Conservation (phyloP, 2,797 vertebrate genomes). For the Squalus acanthias region DNA sequence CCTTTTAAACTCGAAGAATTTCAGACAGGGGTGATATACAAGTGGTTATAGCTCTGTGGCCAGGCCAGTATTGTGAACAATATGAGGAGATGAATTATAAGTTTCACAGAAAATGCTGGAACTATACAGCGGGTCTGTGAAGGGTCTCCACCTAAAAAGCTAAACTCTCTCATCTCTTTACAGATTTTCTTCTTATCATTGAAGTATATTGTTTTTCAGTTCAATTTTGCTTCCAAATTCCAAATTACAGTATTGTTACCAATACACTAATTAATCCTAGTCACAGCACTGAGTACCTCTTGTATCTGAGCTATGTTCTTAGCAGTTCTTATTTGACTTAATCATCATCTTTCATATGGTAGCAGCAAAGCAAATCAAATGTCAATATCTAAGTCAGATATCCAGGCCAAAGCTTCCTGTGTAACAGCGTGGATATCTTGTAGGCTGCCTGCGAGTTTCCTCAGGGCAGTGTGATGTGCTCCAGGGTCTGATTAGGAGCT, state of each 20-base stretch:
- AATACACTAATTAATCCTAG: background rate
- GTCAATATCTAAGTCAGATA: too few relatives aligned
- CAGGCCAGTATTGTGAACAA: background rate
- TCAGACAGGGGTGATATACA: background rate
- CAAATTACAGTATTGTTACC: background rate
- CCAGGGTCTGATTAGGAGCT: too few relatives aligned
- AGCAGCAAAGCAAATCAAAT: too few relatives aligned
- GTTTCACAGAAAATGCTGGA: background rate
- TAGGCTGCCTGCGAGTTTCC: too few relatives aligned
- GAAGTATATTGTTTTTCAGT: background rate
- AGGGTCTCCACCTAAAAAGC: background rate
- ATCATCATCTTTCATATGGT: too few relatives aligned
- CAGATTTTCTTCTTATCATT: background rate
- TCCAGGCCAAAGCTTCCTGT: too few relatives aligned
- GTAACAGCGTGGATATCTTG: too few relatives aligned
- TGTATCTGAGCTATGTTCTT: background rate
- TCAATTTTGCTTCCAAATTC: background rate
- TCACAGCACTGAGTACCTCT: background rate
- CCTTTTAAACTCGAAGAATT: background rate
- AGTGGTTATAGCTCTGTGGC: background rate
- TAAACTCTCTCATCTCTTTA: background rate
- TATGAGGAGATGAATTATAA: background rate
- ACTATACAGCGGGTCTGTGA: background rate
- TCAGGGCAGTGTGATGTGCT: too few relatives aligned
- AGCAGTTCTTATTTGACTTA: background rate